phyloP scores from a whole-genome alignment of 2,113 vertebrate species.

The Sitta europaea region DNA sequence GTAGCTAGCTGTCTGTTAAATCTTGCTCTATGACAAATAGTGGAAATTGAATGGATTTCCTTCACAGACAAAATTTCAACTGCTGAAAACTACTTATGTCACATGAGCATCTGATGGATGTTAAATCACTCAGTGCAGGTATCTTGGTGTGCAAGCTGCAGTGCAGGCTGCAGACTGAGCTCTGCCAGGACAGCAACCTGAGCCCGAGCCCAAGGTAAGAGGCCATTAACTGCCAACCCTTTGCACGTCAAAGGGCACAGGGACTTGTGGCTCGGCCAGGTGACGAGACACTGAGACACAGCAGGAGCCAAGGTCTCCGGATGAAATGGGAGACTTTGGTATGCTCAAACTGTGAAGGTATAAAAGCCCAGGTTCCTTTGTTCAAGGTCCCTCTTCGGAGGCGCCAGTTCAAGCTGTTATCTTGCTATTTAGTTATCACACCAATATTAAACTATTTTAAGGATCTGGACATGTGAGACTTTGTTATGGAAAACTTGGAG shows the following conservation, averaged over 20 bases:
- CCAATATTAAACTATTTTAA: not conserved
- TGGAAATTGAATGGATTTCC: not conserved
- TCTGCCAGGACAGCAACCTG: not conserved
- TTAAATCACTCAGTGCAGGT: not conserved
- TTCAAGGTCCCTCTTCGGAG: not conserved
- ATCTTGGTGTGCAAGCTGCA: not conserved
- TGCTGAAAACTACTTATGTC: not conserved
- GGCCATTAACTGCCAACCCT: fast-evolving
- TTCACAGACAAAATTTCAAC: not conserved
- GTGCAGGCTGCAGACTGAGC: not conserved
- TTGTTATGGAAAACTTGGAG: not conserved
- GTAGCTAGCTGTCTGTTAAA: not conserved
- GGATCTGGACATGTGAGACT: not conserved
- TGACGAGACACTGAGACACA: fast-evolving
- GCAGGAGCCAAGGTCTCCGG: fast-evolving
- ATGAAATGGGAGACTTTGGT: not conserved
- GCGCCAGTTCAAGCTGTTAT: not conserved
- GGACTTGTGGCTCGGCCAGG: not conserved
- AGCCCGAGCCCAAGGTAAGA: fast-evolving
- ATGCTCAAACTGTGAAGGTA: not conserved
- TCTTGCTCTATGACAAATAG: not conserved
- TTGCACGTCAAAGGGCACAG: not conserved
- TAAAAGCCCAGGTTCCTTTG: not conserved
- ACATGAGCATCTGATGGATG: not conserved
- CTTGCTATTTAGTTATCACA: not conserved